Conservation (phyloP, 30 jellyfish, hydroid and myxozoan genomes). For the Nemopilema nomurai region DNA sequence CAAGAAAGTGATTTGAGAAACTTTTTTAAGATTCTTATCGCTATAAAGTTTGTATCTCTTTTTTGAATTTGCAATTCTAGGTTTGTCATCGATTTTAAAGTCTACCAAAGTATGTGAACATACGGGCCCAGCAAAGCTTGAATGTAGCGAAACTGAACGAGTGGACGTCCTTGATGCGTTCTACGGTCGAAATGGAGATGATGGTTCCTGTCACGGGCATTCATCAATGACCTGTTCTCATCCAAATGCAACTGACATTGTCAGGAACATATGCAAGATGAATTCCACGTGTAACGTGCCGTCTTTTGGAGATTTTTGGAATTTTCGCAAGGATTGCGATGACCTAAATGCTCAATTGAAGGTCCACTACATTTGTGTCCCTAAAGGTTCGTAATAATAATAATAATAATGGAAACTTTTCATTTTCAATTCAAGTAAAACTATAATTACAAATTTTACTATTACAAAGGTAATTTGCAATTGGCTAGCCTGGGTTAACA, state of each 20-base stretch:
- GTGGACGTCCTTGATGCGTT: constrained; percentile 48
- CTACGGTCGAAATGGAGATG: constrained; percentile 52
- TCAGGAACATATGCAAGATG: constrained; percentile 26
- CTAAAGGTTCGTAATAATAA: no score
- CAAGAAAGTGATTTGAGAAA: neutral
- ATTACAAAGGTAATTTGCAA: no score
- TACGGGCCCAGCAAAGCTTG: constrained; percentile 18
- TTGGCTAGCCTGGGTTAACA: no score
- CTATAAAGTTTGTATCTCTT: no score
- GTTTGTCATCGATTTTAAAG: constrained; percentile 18
- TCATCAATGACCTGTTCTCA: constrained; percentile 27
- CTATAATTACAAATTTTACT: no score
- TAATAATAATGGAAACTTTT: no score
- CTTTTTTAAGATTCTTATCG: neutral
- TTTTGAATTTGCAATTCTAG: neutral
- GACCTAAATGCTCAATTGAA: constrained; percentile 41
- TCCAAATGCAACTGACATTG: constrained; percentile 53
- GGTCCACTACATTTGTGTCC: constrained; percentile 26
- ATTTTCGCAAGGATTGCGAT: constrained; percentile 39
- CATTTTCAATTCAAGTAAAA: no score
- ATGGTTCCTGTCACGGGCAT: constrained; percentile 17
- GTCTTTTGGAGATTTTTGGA: constrained; percentile 36
- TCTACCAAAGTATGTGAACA: constrained; percentile 35
- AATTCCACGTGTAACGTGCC: constrained; percentile 37
- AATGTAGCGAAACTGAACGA: constrained; percentile 13